Percentiles rank a stretch among this genome's conserved stretches.
phyloP scores from a whole-genome alignment of 2,797 vertebrate species.

The Graptemys geographica region DNA sequence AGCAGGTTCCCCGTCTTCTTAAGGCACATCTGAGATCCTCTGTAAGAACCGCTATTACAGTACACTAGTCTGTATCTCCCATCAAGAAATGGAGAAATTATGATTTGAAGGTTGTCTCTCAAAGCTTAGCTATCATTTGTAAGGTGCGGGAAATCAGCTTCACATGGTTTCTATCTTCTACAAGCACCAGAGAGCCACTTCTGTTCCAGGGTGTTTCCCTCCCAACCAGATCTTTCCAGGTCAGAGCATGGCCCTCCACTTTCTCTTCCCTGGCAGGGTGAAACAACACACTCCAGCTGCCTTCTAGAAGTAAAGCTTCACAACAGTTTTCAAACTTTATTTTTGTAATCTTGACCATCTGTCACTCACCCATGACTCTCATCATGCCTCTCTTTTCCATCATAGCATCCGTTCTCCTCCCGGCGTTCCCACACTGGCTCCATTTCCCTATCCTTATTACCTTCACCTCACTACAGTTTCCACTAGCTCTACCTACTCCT shows the following conservation, averaged over 20 bases:
- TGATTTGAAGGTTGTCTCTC: not conserved
- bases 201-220: not conserved
- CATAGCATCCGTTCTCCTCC: rapidly evolving
- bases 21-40: not conserved
- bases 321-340: not conserved
- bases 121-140: not conserved
- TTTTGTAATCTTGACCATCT: not conserved
- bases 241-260: not conserved
- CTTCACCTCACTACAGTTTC: not conserved
- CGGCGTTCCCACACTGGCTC: not conserved
- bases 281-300: not conserved
- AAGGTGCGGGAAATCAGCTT: not conserved
- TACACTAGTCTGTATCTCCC: not conserved
- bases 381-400: rapidly evolving
- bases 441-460: not conserved
- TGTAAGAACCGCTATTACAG: not conserved
- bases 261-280: not conserved
- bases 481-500: not conserved
- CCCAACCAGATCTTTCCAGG: not conserved
- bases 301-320: not conserved
- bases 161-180: not conserved
- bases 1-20: not conserved
- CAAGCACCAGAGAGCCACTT: not conserved
- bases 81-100: not conserved
- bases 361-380: not conserved